phyloP scores from a whole-genome alignment of 2,797 vertebrate genomes.

The Cottoperca gobio region DNA sequence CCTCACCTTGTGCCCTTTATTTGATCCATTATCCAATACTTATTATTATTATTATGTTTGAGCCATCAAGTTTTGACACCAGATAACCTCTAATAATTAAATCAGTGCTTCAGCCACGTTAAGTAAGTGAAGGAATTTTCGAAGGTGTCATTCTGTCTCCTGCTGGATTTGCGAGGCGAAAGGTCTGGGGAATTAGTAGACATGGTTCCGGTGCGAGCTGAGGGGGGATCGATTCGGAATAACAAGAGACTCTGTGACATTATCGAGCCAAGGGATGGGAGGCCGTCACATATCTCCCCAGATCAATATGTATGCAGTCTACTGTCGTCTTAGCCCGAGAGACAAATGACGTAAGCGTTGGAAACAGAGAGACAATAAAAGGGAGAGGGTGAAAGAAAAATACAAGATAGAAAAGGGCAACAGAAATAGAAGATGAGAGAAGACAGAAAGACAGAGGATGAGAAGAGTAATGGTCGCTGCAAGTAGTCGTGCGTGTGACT shows the following conservation, averaged over 20 bases:
- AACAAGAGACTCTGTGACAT: conserved; percentile 82
- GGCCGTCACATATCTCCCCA: conserved; percentile 68
- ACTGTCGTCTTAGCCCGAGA: conserved; percentile 62
- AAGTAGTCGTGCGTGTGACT: conserved; percentile 45
- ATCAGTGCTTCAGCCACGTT: conserved; percentile 26
- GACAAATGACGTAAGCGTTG: conserved; percentile 62
- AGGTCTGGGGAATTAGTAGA: conserved; percentile 71
- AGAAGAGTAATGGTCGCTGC: conserved; percentile 34
- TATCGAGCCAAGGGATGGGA: conserved; percentile 76
- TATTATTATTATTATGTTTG: conserved; percentile 6
- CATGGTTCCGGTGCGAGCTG: conserved; percentile 60
- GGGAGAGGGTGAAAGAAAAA: conserved; percentile 34
- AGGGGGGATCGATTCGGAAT: conserved; percentile 77
- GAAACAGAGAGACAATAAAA: conserved; percentile 25
- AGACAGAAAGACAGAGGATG: conserved; percentile 6
- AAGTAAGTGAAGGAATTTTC: conserved; percentile 54
- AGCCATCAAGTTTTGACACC: conserved; percentile 30
- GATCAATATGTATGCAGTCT: conserved; percentile 78
- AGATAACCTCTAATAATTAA: conserved; percentile 43
- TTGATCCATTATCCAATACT: conserved; percentile 13
- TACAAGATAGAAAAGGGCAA: conserved; percentile 30
- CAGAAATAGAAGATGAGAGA: conserved; percentile 43
- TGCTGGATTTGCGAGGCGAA: conserved; percentile 62
- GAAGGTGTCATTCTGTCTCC: conserved; percentile 43
- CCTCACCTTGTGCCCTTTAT: conserved; percentile 2